Conservation (phyloP, 1,140 invertebrate genomes). For the Gryon sp. region DNA sequence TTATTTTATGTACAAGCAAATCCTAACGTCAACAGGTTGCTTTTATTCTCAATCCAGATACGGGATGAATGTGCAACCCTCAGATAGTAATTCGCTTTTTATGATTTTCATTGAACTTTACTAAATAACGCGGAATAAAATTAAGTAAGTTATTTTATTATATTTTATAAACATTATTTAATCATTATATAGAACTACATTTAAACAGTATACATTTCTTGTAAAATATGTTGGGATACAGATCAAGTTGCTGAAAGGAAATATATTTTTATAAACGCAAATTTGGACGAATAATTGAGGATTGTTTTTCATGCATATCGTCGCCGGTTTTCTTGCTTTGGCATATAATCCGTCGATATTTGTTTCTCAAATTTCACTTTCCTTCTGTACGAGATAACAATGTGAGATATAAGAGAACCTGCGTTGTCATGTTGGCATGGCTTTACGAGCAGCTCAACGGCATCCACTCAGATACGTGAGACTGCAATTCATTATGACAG, state of each 20-base stretch:
- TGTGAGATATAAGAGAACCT: constrained; percentile 68
- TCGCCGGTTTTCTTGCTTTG: constrained; percentile 40
- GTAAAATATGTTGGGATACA: background rate
- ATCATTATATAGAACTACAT: too few relatives aligned
- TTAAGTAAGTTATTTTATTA: background rate
- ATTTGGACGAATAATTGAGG: constrained; percentile 1
- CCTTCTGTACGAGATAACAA: constrained; percentile 53
- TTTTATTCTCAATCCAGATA: constrained; percentile 9
- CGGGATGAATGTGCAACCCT: background rate
- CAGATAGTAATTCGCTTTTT: background rate
- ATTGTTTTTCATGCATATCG: constrained; percentile 42
- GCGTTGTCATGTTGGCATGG: constrained; percentile 74
- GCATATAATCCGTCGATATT: constrained; percentile 45
- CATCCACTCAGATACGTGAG: constrained; percentile 71
- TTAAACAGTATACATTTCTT: too few relatives aligned
- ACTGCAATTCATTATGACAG: constrained; percentile 80
- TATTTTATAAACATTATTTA: too few relatives aligned
- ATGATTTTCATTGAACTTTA: background rate
- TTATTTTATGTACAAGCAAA: too few relatives aligned
- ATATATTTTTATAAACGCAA: too few relatives aligned
- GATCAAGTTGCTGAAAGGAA: too few relatives aligned
- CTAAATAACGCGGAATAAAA: background rate
- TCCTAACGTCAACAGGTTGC: constrained; percentile 28
- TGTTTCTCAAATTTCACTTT: constrained; percentile 72
- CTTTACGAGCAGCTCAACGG: constrained; percentile 64